Evolutionary conservation across 2,113 vertebrate species (phyloP).

Genomic region (Chamaea fasciata): DNA sequence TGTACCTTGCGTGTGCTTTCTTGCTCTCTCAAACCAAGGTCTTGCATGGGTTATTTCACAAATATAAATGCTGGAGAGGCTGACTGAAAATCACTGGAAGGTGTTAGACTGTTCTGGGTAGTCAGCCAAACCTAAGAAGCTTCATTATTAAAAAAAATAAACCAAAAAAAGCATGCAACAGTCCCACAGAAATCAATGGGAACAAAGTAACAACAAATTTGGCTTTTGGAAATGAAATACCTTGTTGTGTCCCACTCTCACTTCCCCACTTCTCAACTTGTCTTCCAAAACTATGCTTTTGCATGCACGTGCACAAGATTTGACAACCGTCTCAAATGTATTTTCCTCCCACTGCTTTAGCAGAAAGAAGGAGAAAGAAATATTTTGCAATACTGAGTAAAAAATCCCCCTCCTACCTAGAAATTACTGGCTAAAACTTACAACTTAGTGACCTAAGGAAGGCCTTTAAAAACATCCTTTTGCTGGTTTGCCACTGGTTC

Average conservation of each 20-base stretch:
- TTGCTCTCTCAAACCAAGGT: background rate
- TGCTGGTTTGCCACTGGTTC: background rate
- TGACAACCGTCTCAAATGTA: background rate
- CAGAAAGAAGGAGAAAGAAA: background rate
- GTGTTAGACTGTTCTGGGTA: background rate
- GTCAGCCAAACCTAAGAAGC: background rate
- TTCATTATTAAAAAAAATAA: background rate
- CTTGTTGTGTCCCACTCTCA: background rate
- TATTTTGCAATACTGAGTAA: background rate
- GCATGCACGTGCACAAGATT: background rate
- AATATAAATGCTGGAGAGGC: background rate
- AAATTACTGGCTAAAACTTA: background rate
- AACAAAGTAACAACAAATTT: background rate
- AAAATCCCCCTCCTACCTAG: background rate
- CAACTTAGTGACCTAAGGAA: background rate
- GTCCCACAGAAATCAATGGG: background rate
- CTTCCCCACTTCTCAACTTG: background rate
- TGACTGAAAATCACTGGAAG: background rate
- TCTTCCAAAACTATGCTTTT: background rate
- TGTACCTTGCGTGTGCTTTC: background rate
- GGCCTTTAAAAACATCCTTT: background rate
- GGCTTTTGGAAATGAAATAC: background rate
- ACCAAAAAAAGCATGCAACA: background rate
- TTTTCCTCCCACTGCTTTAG: background rate
- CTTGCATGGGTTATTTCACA: background rate